Evolutionary conservation across 2,888 invertebrate species (phyloP).

Genomic region (Allophyes oxyacanthae): DNA sequence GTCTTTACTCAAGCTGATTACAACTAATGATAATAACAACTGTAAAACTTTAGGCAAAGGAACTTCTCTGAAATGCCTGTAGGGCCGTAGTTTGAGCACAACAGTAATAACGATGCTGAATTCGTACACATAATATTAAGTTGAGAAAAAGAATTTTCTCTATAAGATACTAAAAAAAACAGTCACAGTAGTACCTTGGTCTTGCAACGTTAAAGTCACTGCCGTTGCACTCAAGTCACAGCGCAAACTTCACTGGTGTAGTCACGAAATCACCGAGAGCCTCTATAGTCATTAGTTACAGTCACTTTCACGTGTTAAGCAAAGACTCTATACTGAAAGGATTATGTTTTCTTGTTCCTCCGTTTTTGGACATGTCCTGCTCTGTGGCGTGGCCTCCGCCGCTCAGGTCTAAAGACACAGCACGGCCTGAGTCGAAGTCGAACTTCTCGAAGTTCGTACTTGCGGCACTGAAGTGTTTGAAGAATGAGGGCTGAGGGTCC

Average conservation of each 20-base stretch:
- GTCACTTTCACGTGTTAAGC: slow-evolving; percentile 91
- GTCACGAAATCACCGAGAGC: slow-evolving; percentile 67
- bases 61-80: slow-evolving; percentile 75
- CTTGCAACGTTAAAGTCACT: slow-evolving; percentile 26
- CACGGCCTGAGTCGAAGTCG: slow-evolving; percentile 85
- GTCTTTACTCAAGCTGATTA: slow-evolving; percentile 83
- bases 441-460: slow-evolving; percentile 83
- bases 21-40: slow-evolving; percentile 74
- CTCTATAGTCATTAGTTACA: slow-evolving; percentile 72
- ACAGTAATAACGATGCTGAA: slow-evolving; percentile 26
- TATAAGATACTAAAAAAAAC: slow-evolving; percentile 13
- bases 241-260: slow-evolving; percentile 62
- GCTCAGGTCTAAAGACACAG: slow-evolving; percentile 86
- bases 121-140: slow-evolving; percentile 23
- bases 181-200: not conserved
- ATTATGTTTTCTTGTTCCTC: slow-evolving; percentile 91
- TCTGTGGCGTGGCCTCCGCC: slow-evolving; percentile 80
- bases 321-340: slow-evolving; percentile 97
- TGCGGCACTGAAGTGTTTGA: slow-evolving; percentile 80
- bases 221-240: slow-evolving; percentile 29
- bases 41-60: slow-evolving; percentile 73
- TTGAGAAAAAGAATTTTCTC: slow-evolving; percentile 32
- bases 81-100: slow-evolving; percentile 28
- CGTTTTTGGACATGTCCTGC: slow-evolving; percentile 87
- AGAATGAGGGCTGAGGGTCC: slow-evolving; percentile 83